phyloP scores from a whole-genome alignment of 2,888 invertebrate genomes.

The Hartigia nigra region DNA sequence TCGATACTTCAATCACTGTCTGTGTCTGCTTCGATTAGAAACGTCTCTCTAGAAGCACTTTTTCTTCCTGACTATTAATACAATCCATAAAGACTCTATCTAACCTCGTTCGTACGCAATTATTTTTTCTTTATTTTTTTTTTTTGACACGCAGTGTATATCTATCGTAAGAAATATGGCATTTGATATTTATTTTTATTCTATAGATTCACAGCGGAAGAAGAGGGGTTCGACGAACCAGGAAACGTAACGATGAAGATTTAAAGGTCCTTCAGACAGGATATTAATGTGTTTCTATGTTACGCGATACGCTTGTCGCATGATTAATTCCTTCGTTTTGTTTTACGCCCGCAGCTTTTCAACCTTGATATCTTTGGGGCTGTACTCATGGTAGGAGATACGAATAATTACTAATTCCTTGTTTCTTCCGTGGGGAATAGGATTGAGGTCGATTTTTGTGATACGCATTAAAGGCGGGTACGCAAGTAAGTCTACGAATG shows the following conservation, averaged over 20 bases:
- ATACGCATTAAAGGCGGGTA: background rate
- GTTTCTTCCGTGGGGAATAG: background rate
- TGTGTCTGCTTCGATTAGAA: background rate
- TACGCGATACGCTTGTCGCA: background rate
- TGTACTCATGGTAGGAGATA: background rate
- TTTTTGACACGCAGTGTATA: background rate
- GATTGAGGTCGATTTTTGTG: background rate
- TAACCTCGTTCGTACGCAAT: background rate
- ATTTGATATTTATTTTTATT: background rate
- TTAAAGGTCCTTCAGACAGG: background rate
- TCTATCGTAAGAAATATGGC: background rate
- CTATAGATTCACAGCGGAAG: background rate
- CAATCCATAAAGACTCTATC: background rate
- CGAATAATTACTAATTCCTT: background rate
- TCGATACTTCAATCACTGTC: background rate
- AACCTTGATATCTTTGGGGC: background rate
- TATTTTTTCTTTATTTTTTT: background rate
- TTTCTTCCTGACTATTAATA: background rate
- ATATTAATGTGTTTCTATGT: background rate
- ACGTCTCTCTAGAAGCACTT: background rate
- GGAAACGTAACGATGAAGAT: background rate
- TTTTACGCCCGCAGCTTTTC: background rate
- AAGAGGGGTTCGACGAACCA: background rate
- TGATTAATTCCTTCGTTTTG: background rate
- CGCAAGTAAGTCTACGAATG: background rate